Base-by-base conservation (phyloP, 1,140 invertebrate genomes). In the Leptinotarsa lineolata region DNA sequence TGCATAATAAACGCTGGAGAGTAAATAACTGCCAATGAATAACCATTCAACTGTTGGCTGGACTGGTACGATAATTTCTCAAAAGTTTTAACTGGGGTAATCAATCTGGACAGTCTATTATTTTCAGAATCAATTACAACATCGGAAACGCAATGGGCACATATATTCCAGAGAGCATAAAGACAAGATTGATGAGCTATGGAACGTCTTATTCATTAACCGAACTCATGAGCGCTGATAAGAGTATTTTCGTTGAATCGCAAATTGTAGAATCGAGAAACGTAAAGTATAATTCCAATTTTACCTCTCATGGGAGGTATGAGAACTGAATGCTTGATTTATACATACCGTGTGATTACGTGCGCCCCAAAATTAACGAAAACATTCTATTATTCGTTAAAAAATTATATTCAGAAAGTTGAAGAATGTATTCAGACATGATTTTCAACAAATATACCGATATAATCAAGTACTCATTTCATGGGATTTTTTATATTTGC, bases 61-160 rank as follows among this genome's bases (percentile, higher is more conserved):
- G 30, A 39, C 30, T 11, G 2, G 30, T 39, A 39, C 30, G 30
- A 39, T 39, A n/a, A 54, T 54, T 54, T 54, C n/a, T 54, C n/a
- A 18, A 54, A 54, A 54, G 15, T 18, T 18, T n/a, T 18, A 18
- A 54, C 48, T n/a, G 48, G n/a, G 16, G 48, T 18, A 6, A 54
- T 54, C 48, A 15, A 54, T 54, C 48, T 54, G 15, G 16, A 54
- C 15, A 18, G n/a, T n/a, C n/a, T 18, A 54, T 54, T 18, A 54
- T 54, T 54, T 16, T 54, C 48, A 54, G n/a, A 54, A 54, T 54
- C 48, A 54, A 54, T 54, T 54, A 54, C n/a, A 46, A 46, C 45
- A 54, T 54, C 16, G n/a, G 6, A 54, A 54, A 54, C 48, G 48
- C 48, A 54, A 54, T 18, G 15, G n/a, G 48, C 48, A 54, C 48